Evolutionary conservation across 2,888 invertebrate genomes (phyloP), one percentile per base, ranked within the genome.

Genomic region (Lithophane leautieri): DNA sequence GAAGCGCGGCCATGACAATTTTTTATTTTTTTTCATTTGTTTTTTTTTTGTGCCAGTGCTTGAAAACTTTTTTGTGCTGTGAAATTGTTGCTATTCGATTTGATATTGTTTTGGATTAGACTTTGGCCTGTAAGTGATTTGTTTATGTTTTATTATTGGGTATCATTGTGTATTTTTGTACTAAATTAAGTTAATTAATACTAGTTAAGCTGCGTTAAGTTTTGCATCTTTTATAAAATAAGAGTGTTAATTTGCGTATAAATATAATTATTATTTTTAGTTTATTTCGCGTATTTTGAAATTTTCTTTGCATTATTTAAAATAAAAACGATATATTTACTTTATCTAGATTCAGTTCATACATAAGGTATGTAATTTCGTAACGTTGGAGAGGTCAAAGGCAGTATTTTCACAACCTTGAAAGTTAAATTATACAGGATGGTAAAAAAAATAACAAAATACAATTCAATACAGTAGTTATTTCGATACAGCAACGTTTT

Each of bases 1-100:
- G 52, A 34, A 69, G 54, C 28, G 74, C 76, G 87, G 87, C 88
- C 85, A 91, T 90, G 90, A 92, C 84, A 91, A 91, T 58, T 63
- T 63, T 89, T 89, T 34, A 34, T 34, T 83, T 87, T 86, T 90
- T 91, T 90, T 84, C 14, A 71, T 70, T 70, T 86, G 79, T 87
- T 88, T 89, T 89, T 87, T 87, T 89, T 86, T 86, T 82, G 52
- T 84, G 84, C 28, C 28, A 60, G 86, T 85, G 84, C 40, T 70
- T 85, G 76, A 79, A 75, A 80, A 78, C 58, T 73, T 76, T 83
- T 76, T 77, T 78, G 89, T 89, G 88, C 63, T 85, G 89, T 87
- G 83, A 76, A 66, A 68, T 79, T 74, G 76, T 75, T 85, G 3
- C 6, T 40, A 76, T 83, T 85, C 72, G 75, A 81, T 76, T 86